Base-by-base conservation (phyloP, 2,888 invertebrate species). In the Cataglyphis livida region DNA sequence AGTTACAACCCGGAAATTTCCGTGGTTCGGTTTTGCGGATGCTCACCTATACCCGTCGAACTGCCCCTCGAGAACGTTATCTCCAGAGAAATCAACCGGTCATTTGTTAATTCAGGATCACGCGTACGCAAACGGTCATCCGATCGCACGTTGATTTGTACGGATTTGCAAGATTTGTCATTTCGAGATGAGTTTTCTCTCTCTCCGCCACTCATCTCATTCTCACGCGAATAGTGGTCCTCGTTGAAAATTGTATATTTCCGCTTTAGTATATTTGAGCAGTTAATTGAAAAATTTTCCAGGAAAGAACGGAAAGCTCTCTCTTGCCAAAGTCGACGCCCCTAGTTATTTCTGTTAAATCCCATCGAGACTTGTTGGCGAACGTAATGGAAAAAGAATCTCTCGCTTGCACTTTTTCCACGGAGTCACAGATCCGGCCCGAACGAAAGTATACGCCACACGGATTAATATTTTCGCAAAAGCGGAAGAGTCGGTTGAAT, bases 1-100 rank as follows among this genome's bases (percentile, higher is more conserved):
- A 41, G 75, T 81, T 81, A 51, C 74, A 71, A 25, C 15, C 48
- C 51, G n/a, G 62, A 81, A 75, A 81, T 81, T 62, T 81, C 76
- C 21, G 28, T 7, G 51, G 59, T 70, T 44, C 7, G 41, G 18
- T 79, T 79, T 70, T 79, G 35, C 78, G 68, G 32, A 59, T 32
- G 57, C 32, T 66, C 32, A 25, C 59, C 44, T 41, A 41, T 15
- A 15, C 35, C 70, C 48, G 59, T 44, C 59, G 7, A 70, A 57
- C 59, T 44, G 32, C 44, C 41, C 44, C 59, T n/a, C n/a, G 15
- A 41, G 41, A 57, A 57, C 32, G 59, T 25, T 48, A 44, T 18
- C 59, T n/a, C 10, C 25, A 15, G 35, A 35, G 44, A 78, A n/a
- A 35, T 79, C 78, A 41, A 59, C 18, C 18, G 51, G 44, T 68